These are phyloP conservation scores for Oceanodroma tethys DNA, from an alignment of 2,113 vertebrate species.

Conservation along the genomic window DNA sequence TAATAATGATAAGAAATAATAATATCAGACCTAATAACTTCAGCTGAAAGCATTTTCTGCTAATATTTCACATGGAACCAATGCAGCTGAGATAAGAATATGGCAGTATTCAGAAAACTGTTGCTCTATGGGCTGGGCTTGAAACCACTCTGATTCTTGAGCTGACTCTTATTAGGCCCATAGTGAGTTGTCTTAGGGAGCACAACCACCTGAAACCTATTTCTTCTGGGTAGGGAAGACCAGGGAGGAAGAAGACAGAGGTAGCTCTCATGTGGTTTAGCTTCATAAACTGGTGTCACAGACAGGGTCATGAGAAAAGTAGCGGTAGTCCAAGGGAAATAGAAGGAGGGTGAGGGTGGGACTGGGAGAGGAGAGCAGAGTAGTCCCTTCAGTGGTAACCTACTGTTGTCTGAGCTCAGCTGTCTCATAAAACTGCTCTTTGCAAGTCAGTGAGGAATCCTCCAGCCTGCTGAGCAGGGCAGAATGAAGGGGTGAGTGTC, in stretches of 20 bases:
- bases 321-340: fast-evolving
- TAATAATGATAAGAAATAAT: background rate
- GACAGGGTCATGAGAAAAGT: background rate
- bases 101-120: background rate
- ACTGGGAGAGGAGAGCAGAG: background rate
- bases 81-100: background rate
- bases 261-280: background rate
- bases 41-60: background rate
- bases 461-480: background rate
- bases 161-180: background rate
- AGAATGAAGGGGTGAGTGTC: background rate
- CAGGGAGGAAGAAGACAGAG: background rate
- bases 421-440: background rate
- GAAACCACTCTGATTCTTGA: background rate
- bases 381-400: background rate
- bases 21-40: background rate
- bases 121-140: background rate
- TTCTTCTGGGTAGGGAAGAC: background rate
- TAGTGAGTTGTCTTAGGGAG: background rate
- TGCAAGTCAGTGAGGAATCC: background rate
- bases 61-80: background rate
- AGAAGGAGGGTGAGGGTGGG: background rate
- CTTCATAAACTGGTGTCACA: background rate
- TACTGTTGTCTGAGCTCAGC: background rate
- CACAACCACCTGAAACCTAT: background rate